Conservation (phyloP, 2,888 invertebrate genomes). For the Macroteleia sp. region DNA sequence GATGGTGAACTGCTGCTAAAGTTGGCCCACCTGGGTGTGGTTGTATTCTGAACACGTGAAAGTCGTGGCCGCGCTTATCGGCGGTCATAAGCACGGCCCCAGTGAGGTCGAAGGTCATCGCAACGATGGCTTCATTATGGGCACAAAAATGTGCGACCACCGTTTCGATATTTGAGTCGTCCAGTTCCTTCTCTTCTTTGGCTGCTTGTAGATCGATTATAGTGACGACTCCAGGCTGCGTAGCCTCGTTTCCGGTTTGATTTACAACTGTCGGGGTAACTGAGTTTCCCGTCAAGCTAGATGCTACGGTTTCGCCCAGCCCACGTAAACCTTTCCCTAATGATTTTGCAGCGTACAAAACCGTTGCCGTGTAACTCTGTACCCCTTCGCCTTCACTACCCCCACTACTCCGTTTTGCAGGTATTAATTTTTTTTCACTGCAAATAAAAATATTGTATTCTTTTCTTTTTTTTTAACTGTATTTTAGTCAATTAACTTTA, state of each 20-base stretch:
- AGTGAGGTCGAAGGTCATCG: slow-evolving; percentile 95
- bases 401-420: slow-evolving; percentile 91
- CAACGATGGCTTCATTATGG: slow-evolving; percentile 94
- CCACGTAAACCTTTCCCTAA: slow-evolving; percentile 95
- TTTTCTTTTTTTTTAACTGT: too few species aligned
- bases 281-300: slow-evolving; percentile 89
- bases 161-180: slow-evolving; percentile 88
- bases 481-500: too few species aligned
- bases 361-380: slow-evolving; percentile 95
- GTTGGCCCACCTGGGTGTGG: slow-evolving; percentile 95
- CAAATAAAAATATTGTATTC: too few species aligned
- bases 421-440: slow-evolving; percentile 94
- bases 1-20: slow-evolving; percentile 95
- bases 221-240: slow-evolving; percentile 94
- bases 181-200: slow-evolving; percentile 86
- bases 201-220: slow-evolving; percentile 92
- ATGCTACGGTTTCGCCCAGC: slow-evolving; percentile 95
- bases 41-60: slow-evolving; percentile 97
- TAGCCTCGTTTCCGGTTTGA: slow-evolving; percentile 84
- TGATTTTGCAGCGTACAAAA: slow-evolving; percentile 97
- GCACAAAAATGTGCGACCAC: slow-evolving; percentile 95
- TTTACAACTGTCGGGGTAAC: slow-evolving; percentile 71
- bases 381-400: slow-evolving; percentile 94
- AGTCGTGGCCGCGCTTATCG: slow-evolving; percentile 96
- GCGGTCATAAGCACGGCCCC: slow-evolving; percentile 95